Evolutionary conservation across 1,140 invertebrate genomes (phyloP), one percentile per base, ranked within the genome.

Genomic region (Bombus waltoni): DNA sequence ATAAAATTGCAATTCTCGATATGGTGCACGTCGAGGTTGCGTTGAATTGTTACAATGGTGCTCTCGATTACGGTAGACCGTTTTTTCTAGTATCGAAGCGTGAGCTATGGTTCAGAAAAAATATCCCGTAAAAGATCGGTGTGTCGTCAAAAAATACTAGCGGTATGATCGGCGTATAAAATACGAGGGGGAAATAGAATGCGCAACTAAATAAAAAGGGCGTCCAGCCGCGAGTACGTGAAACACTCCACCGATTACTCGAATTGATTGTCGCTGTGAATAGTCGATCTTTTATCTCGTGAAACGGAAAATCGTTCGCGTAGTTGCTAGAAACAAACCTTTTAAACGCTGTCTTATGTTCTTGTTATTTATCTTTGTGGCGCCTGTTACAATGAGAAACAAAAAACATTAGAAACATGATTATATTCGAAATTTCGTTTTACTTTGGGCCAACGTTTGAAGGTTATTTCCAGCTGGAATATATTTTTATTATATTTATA

Each of bases 171-270:
- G 66, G 66, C 18, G 25, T 40, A 38, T 40, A 71, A 71, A 71
- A 71, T 71, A 40, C 68, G 4, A 40, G 11, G 38, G 35, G 22
- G 66, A 68, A 68, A 68, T 35, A 68, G 66, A 68, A 68, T 38
- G 66, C 15, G 66, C 66, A 38, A 68, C 66, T 68, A 68, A 68
- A 71, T 71, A 40, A 40, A 71, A 71, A 71, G 38, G 40, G 38
- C 38, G 38, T 71, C 40, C 68, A 28, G 22, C 25, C 38, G 25
- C 1, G 68, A 28, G 68, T 40, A 40, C 38, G 38, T 32, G 38
- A 40, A 71, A 71, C 38, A 71, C 22, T 71, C 68, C 38, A 71
- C 8, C 68, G 68, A 71, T 71, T 71, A 28, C 38, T 71, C 68
- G 68, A 71, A 71, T 71, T 40, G 38, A 71, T 71, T 40, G 68